Evolutionary conservation across 2,888 invertebrate species (phyloP).

Genomic region (Muschampia plurimacula): DNA sequence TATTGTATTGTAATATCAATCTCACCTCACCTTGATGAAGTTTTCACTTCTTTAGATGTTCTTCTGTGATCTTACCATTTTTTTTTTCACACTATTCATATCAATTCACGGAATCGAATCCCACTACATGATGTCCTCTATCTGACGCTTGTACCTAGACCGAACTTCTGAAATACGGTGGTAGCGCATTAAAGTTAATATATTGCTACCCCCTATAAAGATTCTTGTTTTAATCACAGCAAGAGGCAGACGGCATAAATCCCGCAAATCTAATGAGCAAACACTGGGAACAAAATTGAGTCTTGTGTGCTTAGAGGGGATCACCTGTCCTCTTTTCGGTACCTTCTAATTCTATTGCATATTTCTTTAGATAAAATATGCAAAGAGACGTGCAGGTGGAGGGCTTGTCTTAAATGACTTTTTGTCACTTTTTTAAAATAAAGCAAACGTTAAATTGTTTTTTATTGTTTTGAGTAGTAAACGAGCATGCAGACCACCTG

Average conservation of each 20-base stretch:
- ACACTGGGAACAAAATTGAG: constrained; percentile 52
- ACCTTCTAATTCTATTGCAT: constrained; percentile 3
- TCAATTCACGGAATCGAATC: too few relatives aligned
- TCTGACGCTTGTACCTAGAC: too few relatives aligned
- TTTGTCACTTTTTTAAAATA: background rate
- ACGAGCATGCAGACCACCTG: too few relatives aligned
- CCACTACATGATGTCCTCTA: too few relatives aligned
- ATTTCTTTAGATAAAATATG: constrained; percentile 7
- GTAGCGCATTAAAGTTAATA: background rate
- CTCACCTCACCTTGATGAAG: too few relatives aligned
- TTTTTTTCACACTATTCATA: too few relatives aligned
- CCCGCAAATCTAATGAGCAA: constrained; percentile 59
- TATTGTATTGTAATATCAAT: too few relatives aligned
- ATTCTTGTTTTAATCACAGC: constrained; percentile 31
- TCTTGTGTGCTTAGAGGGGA: constrained; percentile 52
- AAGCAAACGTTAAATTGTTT: background rate
- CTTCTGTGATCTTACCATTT: too few relatives aligned
- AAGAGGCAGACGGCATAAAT: constrained; percentile 34
- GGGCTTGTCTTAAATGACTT: background rate
- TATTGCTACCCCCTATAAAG: constrained; percentile 20
- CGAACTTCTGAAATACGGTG: background rate
- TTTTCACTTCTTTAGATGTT: too few relatives aligned
- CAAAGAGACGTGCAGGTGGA: background rate
- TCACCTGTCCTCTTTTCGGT: constrained; percentile 41
- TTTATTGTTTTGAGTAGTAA: too few relatives aligned